Conservation (phyloP, 2,888 invertebrate species). For the Macropis europaea region DNA sequence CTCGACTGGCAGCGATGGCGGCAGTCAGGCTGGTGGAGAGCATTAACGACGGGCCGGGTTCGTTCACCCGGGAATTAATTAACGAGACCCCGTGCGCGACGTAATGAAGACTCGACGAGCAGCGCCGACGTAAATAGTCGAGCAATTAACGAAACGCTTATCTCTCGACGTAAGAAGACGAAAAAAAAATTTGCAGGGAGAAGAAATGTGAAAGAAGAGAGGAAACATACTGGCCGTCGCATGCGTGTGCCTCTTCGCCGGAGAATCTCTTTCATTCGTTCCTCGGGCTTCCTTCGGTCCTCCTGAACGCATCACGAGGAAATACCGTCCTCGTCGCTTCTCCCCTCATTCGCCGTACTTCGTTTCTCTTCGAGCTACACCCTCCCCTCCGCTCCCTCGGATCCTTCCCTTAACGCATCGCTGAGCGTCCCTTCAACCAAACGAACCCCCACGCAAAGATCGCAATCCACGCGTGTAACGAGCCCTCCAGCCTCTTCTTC, state of each 20-base stretch:
- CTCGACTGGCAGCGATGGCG: not conserved
- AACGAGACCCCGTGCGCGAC: slow-evolving; percentile 45
- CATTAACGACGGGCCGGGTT: slow-evolving; percentile 32
- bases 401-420: slow-evolving; percentile 59
- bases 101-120: slow-evolving; percentile 43
- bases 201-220: not conserved
- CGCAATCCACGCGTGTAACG: slow-evolving; percentile 70
- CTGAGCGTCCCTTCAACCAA: slow-evolving; percentile 56
- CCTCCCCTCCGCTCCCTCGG: not conserved
- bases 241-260: slow-evolving; percentile 9
- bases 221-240: not conserved
- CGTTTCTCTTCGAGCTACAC: not conserved
- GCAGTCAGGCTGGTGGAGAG: not conserved
- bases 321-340: slow-evolving; percentile 15
- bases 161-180: slow-evolving; percentile 25
- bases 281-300: slow-evolving; percentile 2
- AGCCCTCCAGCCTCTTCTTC: slow-evolving; percentile 50
- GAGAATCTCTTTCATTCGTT: slow-evolving; percentile 15
- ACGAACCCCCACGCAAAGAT: slow-evolving; percentile 47
- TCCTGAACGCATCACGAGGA: slow-evolving; percentile 29
- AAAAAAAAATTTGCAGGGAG: slow-evolving; percentile 2
- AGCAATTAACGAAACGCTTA: slow-evolving; percentile 57
- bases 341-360: not conserved
- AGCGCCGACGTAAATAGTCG: slow-evolving; percentile 45
- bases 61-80: slow-evolving; percentile 58